Conservation (phyloP, 2,113 vertebrate species). For the Siniperca chuatsi region DNA sequence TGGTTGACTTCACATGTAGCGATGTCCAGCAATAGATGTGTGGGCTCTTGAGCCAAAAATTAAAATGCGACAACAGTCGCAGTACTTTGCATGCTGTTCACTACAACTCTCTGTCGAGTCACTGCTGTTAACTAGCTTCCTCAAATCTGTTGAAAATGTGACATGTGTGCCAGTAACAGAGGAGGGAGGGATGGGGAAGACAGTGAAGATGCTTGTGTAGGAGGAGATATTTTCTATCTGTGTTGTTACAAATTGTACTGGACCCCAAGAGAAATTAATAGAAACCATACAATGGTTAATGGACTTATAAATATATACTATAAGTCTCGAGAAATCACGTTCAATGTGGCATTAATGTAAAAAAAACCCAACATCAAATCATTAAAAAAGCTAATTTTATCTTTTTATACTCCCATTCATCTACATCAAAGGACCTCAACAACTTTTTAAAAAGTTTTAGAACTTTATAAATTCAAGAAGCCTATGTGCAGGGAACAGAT, state of each 20-base stretch:
- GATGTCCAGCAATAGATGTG: not conserved
- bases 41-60: conserved; percentile 4
- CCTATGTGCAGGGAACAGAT: conserved; percentile 49
- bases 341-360: not conserved
- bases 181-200: conserved; percentile 4
- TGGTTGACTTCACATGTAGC: not conserved
- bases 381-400: not conserved
- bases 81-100: conserved; percentile 11
- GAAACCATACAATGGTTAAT: not conserved
- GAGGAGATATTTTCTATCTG: conserved; percentile 51
- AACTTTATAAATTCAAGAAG: conserved; percentile 22
- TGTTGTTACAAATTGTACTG: conserved; percentile 13
- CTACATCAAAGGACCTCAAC: conserved; percentile 2
- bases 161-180: conserved; percentile 35
- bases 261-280: conserved; percentile 1
- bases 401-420: not conserved
- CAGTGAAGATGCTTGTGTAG: conserved; percentile 43
- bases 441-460: conserved; percentile 26
- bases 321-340: not conserved
- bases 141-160: conserved; percentile 17
- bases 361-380: not conserved
- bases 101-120: not conserved
- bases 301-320: not conserved
- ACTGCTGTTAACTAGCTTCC: conserved; percentile 25
- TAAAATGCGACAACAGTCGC: not conserved